Evolutionary conservation across 2,113 vertebrate species (phyloP).

Genomic region (Garra rufa): DNA sequence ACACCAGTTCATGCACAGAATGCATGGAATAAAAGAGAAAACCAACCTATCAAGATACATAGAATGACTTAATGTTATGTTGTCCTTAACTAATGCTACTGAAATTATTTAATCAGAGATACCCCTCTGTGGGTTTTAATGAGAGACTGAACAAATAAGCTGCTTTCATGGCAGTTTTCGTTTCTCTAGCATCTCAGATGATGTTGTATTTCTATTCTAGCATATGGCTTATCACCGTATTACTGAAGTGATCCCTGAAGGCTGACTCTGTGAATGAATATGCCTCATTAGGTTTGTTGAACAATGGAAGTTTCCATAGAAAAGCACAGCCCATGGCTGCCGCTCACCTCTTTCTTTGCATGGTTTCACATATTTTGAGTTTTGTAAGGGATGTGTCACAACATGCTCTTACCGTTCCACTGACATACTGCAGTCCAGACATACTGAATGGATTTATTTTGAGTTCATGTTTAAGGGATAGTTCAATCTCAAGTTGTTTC

Average conservation of each 20-base stretch:
- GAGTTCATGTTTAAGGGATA: background rate
- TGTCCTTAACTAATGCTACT: background rate
- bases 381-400: background rate
- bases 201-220: background rate
- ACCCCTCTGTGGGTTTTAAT: background rate
- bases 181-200: background rate
- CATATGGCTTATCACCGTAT: background rate
- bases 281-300: background rate
- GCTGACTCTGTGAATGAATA: background rate
- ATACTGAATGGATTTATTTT: background rate
- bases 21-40: background rate
- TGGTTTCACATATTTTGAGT: background rate
- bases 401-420: background rate
- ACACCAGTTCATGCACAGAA: background rate
- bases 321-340: constrained; percentile 20
- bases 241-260: background rate
- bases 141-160: background rate
- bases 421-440: background rate
- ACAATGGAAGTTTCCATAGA: constrained; percentile 35
- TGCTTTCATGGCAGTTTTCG: background rate
- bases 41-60: background rate
- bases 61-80: no score
- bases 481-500: no score
- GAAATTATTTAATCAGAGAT: background rate
- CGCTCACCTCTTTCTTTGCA: background rate